Base-by-base conservation (phyloP, 1,140 invertebrate genomes). In the Magallana gigas region DNA sequence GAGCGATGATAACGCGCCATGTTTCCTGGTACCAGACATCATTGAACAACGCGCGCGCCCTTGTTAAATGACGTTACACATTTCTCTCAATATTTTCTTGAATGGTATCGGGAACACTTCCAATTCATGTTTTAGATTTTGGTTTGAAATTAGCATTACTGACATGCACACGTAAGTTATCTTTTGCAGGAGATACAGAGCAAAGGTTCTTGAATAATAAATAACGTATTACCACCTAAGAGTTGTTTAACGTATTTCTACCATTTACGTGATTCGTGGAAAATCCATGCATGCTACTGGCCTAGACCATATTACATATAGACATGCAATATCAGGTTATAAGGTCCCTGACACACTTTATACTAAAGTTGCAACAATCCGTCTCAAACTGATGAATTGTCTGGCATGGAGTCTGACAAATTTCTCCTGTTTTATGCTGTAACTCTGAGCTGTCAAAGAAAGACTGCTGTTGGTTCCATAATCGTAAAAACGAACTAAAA, bases 1-100 rank as follows among this genome's bases (percentile, higher is more conserved):
- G 11, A 76, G 8, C 36, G 7, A 12, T 76, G 68, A 76, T 76
- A 76, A 76, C 23, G 68, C 36, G 18, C 36, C 68, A 8, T 76
- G 68, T 76, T 36, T 11, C 9, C 12, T 36, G 23, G 23, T 29
- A 76, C 23, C 68, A 76, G 68, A 9, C 68, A 29, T 76, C 68
- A 76, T 36, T 76, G 68, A 76, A 76, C 68, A 76, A 36, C 23
- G 68, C 11, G 48, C 68, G 18, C 68, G 68, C 68, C 68, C 68
- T 36, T 76, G 23, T 29, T 76, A 23, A 48, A 48, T 5, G 36
- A 48, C 36, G 36, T 48, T 48, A 48, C 36, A 48, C 36, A 48
- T 48, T 48, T 48, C 36, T 48, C 36, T 48, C 36, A 48, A 48
- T 48, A 48, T 48, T 48, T 48, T 48, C 36, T 48, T 48, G 36